Evolutionary conservation across 2,113 vertebrate genomes (phyloP), one percentile per base, ranked within the genome.

Genomic region (Stomatorhinus ivindoensis): DNA sequence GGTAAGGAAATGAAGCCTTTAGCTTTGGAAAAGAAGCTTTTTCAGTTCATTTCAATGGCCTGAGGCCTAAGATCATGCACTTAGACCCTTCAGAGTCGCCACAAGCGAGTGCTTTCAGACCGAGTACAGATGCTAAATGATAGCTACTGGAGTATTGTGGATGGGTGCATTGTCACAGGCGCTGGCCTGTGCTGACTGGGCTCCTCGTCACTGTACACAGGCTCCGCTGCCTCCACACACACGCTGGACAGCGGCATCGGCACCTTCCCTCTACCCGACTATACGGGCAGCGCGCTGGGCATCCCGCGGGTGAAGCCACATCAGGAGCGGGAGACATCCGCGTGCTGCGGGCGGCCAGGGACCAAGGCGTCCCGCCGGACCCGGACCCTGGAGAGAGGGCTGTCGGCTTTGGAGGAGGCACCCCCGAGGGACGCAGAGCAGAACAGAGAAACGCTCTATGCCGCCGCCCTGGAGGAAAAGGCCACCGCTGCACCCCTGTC

Each of bases 241-340:
- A 99, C 98, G 0, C 94, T 99, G 94, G 98, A 99, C 96, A 99
- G 98, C 2, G 98, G 98, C 88, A 99, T 99, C 10, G 98, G 98
- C 5, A 99, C 98, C 4, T 99, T 99, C 92, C 98, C 98, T 0
- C 96, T 98, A 7, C 98, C 98, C 0, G 98, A 98, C 92, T 97
- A 98, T 65, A 96, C 95, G 27, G 95, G 95, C 17, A 96, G 97
- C 0, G 95, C 95, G 0, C 95, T 97, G 0, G 95, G 95, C 7
- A 93, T 96, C 88, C 97, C 97, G 44, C 97, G 97, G 91, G 93
- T 93, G 0, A 97, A 96, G 93, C 89, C 94, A 1, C 95, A 96
- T 6, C 94, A 95, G 0, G 97, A 98, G 51, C 95, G 93, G 10
- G 95, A 94, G 61, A 90, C 93, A 89, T 24, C 94, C 0, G 93